Conservation (phyloP, 2,113 vertebrate genomes). For the Eleginops maclovinus region DNA sequence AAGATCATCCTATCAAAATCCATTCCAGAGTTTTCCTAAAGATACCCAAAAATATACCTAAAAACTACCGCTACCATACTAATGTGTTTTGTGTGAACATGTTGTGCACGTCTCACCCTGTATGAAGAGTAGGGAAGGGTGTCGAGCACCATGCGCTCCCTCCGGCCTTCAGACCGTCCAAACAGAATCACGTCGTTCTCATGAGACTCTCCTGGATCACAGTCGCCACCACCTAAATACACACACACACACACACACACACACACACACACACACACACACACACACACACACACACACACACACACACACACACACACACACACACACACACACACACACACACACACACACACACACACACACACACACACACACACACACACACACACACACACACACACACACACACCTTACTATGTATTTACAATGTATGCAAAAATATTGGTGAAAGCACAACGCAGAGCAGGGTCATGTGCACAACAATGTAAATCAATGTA, state of each 20-base stretch:
- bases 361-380: conserved; percentile 27
- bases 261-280: conserved; percentile 26
- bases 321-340: conserved; percentile 26
- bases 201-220: conserved; percentile 93
- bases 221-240: conserved; percentile 88
- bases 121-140: conserved; percentile 92
- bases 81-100: background rate
- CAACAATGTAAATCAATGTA: background rate
- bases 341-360: conserved; percentile 27
- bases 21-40: background rate
- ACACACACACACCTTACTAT: too few species aligned
- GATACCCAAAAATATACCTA: too few species aligned
- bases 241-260: conserved; percentile 27
- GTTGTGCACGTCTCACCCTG: conserved; percentile 84
- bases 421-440: background rate
- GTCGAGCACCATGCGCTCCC: conserved; percentile 89
- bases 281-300: conserved; percentile 27
- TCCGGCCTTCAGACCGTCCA: conserved; percentile 89
- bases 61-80: too few species aligned
- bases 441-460: background rate
- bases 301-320: conserved; percentile 27
- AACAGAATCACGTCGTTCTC: conserved; percentile 92
- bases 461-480: background rate
- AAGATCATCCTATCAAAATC: too few species aligned
- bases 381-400: conserved; percentile 26